Evolutionary conservation across 2,113 vertebrate species (phyloP).

Genomic region (Sialia sialis): DNA sequence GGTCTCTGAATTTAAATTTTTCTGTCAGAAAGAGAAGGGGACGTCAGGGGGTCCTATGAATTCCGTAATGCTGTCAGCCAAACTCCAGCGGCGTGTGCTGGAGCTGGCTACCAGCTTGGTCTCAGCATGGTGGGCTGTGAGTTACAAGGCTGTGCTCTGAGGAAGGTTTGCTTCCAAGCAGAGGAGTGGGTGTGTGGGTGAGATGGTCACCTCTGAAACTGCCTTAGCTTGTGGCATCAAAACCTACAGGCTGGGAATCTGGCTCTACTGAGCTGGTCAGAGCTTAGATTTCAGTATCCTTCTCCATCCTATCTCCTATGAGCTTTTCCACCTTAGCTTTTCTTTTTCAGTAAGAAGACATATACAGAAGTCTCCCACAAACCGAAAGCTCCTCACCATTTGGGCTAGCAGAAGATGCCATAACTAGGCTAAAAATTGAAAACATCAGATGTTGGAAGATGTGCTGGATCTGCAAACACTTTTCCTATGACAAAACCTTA

Average conservation of each 20-base stretch:
- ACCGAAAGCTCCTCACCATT: not conserved
- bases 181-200: accelerated
- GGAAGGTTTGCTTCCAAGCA: not conserved
- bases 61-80: not conserved
- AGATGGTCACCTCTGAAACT: not conserved
- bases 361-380: not conserved
- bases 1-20: not conserved
- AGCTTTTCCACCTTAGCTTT: not conserved
- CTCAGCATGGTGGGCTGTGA: not conserved
- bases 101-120: not conserved
- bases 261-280: not conserved
- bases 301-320: not conserved
- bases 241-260: not conserved
- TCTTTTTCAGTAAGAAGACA: not conserved
- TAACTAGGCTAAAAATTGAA: not conserved
- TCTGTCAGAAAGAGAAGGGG: not conserved
- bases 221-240: not conserved
- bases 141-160: not conserved
- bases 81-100: not conserved
- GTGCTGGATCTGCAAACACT: not conserved
- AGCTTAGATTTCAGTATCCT: not conserved
- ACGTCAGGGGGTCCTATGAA: not conserved
- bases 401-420: not conserved
- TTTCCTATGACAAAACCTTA: not conserved
- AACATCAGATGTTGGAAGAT: not conserved